These are phyloP conservation scores for Heterotis niloticus DNA, from an alignment of 2,113 vertebrate species.

Conservation along the genomic window DNA sequence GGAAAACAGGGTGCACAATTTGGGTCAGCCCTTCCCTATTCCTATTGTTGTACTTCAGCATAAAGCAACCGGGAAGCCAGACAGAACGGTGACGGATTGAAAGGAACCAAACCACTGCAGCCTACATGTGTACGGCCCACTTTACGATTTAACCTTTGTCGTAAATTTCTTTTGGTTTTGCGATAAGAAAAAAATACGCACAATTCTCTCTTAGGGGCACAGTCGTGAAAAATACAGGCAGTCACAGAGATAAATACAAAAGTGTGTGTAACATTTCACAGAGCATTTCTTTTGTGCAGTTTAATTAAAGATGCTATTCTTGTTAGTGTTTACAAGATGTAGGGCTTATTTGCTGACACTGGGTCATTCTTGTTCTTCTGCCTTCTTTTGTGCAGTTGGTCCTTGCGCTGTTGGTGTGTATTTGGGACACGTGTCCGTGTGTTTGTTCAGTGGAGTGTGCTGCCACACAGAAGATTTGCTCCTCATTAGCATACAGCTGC, in stretches of 20 bases:
- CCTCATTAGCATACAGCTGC: conserved; percentile 91
- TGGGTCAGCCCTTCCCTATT: conserved; percentile 18
- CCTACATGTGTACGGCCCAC: neutral
- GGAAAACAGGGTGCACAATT: neutral
- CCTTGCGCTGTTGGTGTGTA: conserved; percentile 19
- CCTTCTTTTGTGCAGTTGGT: neutral
- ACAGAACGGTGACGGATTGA: conserved; percentile 57
- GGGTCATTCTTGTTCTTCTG: neutral
- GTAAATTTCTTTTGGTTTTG: too few species aligned
- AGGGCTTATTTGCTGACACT: neutral
- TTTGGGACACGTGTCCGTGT: conserved; percentile 55
- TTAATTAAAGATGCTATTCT: too few species aligned
- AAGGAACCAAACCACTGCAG: conserved; percentile 26
- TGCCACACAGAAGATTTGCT: conserved; percentile 53
- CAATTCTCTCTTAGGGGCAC: too few species aligned
- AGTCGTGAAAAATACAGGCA: neutral
- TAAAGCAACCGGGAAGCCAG: conserved; percentile 66
- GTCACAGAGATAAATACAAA: neutral
- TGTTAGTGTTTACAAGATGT: too few species aligned
- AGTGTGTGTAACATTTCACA: too few species aligned
- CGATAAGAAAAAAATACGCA: too few species aligned
- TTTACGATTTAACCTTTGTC: neutral
- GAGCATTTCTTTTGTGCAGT: too few species aligned
- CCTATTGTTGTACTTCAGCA: conserved; percentile 64
- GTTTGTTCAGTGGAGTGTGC: conserved; percentile 68